Base-by-base conservation (phyloP, 2,888 invertebrate genomes). In the Helobdella robusta region DNA sequence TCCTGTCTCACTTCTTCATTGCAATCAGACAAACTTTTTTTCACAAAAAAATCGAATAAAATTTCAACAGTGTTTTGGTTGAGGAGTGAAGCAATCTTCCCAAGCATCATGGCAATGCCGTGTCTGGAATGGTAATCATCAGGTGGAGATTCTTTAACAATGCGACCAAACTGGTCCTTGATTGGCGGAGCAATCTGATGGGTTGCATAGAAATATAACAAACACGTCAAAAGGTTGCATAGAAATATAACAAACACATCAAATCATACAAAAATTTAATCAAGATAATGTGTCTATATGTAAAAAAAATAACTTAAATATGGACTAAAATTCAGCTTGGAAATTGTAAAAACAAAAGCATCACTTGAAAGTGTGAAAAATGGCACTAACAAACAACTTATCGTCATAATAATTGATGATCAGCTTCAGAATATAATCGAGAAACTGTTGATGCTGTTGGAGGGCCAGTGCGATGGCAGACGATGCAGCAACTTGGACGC, bases 61-160 rank as follows among this genome's bases (percentile, higher is more conserved):
- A 70, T 82, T 6, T 86, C 84, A 63, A 92, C 87, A 64, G 85
- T 84, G 64, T 84, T 84, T 0, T 86, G 81, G 2, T 84, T 84
- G 30, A 88, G 82, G 65, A 89, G 82, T 30, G 87, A 85, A 0
- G 91, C 89, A 70, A 93, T 83, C 78, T 89, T 86, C 0, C 84
- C 84, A 68, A 95, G 83, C 8, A 89, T 88, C 69, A 89, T 83
- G 8, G 89, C 95, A 30, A 89, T 87, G 61, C 97, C 97, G 72
- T 89, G 85, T 67, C 98, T 84, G 6, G 89, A 88, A 69, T 86
- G 87, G 91, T 92, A 97, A 73, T 87, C 86, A 81, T 98, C 97
- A 65, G 89, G 84, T 0, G 90, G 86, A 72, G 86, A 86, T 74
- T 87, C 87, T 6, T 76, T 73, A 46, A 91, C 83, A 76, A 89